Conservation (phyloP, 2,888 invertebrate species). For the Gryllus longicercus region DNA sequence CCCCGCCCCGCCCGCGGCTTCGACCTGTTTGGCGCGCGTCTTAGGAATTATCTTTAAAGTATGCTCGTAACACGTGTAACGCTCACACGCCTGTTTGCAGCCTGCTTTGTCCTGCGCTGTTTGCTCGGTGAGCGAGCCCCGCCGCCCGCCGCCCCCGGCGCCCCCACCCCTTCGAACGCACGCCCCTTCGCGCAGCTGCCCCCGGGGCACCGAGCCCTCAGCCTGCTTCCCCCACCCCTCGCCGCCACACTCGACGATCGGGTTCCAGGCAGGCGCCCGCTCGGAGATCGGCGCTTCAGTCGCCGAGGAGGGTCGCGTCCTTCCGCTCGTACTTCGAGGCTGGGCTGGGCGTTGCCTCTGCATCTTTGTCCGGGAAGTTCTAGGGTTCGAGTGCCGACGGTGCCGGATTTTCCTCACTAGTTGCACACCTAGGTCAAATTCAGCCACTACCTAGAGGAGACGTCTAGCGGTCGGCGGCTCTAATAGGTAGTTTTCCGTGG, state of each 20-base stretch:
- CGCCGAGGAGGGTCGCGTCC: too few relatives aligned
- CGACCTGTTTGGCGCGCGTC: background rate
- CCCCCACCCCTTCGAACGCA: background rate
- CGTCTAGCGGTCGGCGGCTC: too few relatives aligned
- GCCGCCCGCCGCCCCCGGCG: background rate
- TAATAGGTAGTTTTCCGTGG: too few relatives aligned
- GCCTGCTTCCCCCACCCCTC: background rate
- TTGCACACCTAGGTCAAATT: too few relatives aligned
- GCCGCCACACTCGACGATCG: background rate
- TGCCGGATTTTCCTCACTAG: too few relatives aligned
- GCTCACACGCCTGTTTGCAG: background rate
- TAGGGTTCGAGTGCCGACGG: too few relatives aligned
- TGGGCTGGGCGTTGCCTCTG: too few relatives aligned
- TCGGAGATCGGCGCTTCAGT: too few relatives aligned
- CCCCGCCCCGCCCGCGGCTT: background rate
- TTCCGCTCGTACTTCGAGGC: too few relatives aligned
- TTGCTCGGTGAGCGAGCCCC: background rate
- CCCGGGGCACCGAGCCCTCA: background rate
- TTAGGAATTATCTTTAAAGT: conserved; percentile 11
- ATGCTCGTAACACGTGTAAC: conserved; percentile 8
- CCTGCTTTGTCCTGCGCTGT: background rate
- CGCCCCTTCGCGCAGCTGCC: background rate
- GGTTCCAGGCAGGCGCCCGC: background rate
- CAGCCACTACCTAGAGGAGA: too few relatives aligned
- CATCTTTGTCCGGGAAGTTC: too few relatives aligned